Evolutionary conservation across 2,888 invertebrate genomes (phyloP), one percentile per base, ranked within the genome.

Genomic region (Choristoneura rosaceana): DNA sequence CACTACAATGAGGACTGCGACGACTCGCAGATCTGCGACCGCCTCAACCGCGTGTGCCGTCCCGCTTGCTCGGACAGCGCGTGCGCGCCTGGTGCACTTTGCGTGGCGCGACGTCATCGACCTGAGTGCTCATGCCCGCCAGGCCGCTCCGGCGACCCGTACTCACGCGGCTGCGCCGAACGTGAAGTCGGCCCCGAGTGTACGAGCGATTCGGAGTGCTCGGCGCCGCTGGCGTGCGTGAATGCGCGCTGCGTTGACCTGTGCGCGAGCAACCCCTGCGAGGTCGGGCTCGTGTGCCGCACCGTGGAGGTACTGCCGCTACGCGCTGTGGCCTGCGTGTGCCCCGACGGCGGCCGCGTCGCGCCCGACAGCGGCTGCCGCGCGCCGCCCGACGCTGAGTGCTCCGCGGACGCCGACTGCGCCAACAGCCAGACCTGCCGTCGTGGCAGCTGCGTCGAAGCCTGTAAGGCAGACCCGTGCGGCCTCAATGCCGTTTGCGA

Each of bases 1-100:
- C 97, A 97, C 82, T 98, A 97, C 87, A 98, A 98, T 83, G 97
- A 98, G 82, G 98, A 98, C 83, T 98, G 98, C 80, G 97, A 97
- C 45, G 96, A 97, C 80, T 95, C 97, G 76, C 98, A 98, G 88
- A 96, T 97, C 47, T 98, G 98, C 87, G 97, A 98, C 83, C 95
- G 97, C 74, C 92, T 98, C 14, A 98, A 98, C 85, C 95, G 97
- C 78, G 95, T 97, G 0, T 98, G 98, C 82, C 95, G 97, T 79
- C 96, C 97, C 0, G 98, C 97, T 38, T 98, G 98, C 84, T 96
- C 96, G 5, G 96, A 96, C n/a, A 96, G 96, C 70, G 96, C 97
- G 0, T 98, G 98, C 82, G 97, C 97, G 0, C 94, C 95, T 0
- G 96, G 95, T 17, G 98, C 98, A 2, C 90, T 95, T n/a, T 98